Evolutionary conservation across 2,797 vertebrate species (phyloP).

Genomic region (Vespertilio murinus): DNA sequence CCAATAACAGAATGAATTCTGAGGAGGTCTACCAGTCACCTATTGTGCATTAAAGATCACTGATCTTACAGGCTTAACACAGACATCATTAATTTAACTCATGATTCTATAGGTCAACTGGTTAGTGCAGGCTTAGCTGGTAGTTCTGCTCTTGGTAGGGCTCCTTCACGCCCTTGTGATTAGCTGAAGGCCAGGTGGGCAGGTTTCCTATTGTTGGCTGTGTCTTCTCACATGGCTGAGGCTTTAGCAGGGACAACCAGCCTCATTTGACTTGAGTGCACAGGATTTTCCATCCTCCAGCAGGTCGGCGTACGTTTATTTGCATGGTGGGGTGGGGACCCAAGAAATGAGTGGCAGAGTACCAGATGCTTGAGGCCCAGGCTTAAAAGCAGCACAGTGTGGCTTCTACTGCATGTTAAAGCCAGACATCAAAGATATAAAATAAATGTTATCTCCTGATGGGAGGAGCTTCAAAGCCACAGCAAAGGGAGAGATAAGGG

Average conservation of each 20-base stretch:
- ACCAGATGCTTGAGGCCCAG: background rate
- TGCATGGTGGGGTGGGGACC: background rate
- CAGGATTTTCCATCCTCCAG: background rate
- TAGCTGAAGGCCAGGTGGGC: background rate
- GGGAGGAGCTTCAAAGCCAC: background rate
- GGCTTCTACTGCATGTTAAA: background rate
- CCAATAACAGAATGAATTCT: background rate
- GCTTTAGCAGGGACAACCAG: background rate
- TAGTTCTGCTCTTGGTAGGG: background rate
- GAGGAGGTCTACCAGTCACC: background rate
- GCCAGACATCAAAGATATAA: background rate
- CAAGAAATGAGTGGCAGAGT: background rate
- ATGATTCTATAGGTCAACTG: background rate
- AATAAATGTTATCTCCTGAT: background rate
- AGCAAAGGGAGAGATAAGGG: background rate
- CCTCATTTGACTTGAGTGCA: background rate
- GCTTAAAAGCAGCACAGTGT: background rate
- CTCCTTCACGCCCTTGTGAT: background rate
- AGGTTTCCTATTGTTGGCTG: background rate
- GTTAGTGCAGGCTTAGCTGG: background rate
- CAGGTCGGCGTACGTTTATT: background rate
- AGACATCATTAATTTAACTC: background rate
- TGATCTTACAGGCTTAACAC: background rate
- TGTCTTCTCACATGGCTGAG: background rate
- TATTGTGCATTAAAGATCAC: background rate